Evolutionary conservation across 1,140 invertebrate species (phyloP).

Genomic region (Acromyrmex echinatior): DNA sequence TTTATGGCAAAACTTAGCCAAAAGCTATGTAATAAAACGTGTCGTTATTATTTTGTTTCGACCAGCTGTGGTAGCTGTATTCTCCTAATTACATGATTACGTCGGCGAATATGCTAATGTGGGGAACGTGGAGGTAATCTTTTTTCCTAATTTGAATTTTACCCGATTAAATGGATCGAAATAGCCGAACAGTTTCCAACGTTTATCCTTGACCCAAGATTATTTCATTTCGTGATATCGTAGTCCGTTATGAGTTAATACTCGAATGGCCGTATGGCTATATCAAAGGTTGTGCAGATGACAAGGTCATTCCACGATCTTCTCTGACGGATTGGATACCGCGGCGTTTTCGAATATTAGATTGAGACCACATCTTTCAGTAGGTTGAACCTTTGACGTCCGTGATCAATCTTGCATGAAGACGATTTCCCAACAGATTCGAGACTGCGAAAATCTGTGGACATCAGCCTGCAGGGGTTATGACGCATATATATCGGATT

Average conservation of each 20-base stretch:
- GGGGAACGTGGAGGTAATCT: not conserved
- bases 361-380: constrained; percentile 58
- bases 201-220: not conserved
- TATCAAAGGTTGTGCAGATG: constrained; percentile 69
- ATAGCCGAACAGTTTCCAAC: not conserved
- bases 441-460: constrained; percentile 67
- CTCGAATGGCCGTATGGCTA: constrained; percentile 18
- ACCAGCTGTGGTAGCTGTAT: not conserved
- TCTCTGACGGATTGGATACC: constrained; percentile 69
- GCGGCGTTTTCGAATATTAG: constrained; percentile 54
- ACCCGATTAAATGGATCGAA: not conserved
- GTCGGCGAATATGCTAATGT: not conserved
- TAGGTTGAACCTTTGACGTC: constrained; percentile 52
- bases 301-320: constrained; percentile 66
- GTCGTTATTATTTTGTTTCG: constrained; percentile 23
- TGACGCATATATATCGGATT: constrained; percentile 36
- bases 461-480: constrained; percentile 62
- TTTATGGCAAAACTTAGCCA: constrained; percentile 32
- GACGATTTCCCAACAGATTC: constrained; percentile 43
- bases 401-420: constrained; percentile 68
- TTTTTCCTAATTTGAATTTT: constrained; percentile 23
- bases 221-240: not conserved
- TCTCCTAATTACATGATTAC: constrained; percentile 15
- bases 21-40: constrained; percentile 19
- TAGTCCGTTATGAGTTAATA: not conserved